phyloP scores from a whole-genome alignment of 2,113 vertebrate genomes.

The Pedionomus torquatus region DNA sequence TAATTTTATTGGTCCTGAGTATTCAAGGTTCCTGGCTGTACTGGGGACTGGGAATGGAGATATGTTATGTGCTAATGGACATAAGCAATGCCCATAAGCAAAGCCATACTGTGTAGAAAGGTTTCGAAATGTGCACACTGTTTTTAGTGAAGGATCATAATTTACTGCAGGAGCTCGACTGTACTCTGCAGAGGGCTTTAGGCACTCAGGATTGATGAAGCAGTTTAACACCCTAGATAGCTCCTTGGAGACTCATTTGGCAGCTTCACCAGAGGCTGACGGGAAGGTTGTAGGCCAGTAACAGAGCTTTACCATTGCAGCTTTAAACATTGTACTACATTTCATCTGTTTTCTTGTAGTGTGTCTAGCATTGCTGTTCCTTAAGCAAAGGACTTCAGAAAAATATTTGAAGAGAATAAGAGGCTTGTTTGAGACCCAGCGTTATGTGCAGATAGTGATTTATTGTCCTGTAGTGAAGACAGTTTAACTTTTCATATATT shows the following conservation, averaged over 20 bases:
- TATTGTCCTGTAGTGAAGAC: not conserved
- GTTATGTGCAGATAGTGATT: not conserved
- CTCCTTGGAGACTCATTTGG: not conserved
- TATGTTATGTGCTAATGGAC: not conserved
- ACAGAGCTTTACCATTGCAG: not conserved
- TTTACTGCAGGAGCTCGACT: not conserved
- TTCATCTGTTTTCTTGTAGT: not conserved
- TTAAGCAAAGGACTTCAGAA: not conserved
- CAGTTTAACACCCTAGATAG: not conserved
- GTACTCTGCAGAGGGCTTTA: not conserved
- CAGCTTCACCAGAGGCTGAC: not conserved
- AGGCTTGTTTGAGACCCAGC: not conserved
- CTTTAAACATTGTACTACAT: not conserved
- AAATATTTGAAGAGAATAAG: not conserved
- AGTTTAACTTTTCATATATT: accelerated
- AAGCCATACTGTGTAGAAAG: not conserved
- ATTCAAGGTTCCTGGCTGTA: not conserved
- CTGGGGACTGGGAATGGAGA: not conserved
- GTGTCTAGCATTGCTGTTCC: not conserved
- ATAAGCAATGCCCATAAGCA: not conserved
- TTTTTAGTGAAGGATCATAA: not conserved
- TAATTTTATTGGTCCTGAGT: not conserved
- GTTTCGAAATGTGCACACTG: not conserved
- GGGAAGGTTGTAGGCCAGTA: not conserved
- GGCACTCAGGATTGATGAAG: not conserved